phyloP scores from a whole-genome alignment of 1,140 invertebrate genomes.

The Nymphalis io region DNA sequence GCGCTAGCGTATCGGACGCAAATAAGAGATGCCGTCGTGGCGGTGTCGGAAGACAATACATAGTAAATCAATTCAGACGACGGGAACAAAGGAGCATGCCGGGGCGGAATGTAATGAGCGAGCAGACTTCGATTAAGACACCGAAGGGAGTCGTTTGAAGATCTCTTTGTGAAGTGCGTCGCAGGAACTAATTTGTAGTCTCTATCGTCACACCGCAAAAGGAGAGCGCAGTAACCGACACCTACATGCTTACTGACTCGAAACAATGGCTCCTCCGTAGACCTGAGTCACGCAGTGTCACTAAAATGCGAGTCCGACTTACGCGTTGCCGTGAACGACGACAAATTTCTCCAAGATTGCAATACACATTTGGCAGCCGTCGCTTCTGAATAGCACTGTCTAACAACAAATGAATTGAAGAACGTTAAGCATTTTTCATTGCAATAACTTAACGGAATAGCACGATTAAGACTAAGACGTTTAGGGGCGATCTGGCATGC shows the following conservation, averaged over 20 bases:
- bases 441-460: conserved; percentile 67
- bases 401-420: conserved; percentile 35
- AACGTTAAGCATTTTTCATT: conserved; percentile 55
- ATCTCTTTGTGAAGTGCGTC: conserved; percentile 47
- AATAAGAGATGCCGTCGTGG: conserved; percentile 47
- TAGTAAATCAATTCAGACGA: conserved; percentile 67
- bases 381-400: conserved; percentile 7
- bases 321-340: conserved; percentile 34
- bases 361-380: conserved; percentile 36
- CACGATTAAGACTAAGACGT: conserved; percentile 61
- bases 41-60: conserved; percentile 58
- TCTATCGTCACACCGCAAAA: conserved; percentile 50
- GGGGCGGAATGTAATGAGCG: conserved; percentile 60
- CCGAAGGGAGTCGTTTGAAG: conserved; percentile 53
- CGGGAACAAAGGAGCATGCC: conserved; percentile 57
- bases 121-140: conserved; percentile 60
- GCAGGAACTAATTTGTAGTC: conserved; percentile 67
- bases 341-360: conserved; percentile 48
- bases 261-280: conserved; percentile 50
- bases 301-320: conserved; percentile 39
- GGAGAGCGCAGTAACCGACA: conserved; percentile 51
- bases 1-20: conserved; percentile 46
- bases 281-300: conserved; percentile 46
- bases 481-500: conserved; percentile 51
- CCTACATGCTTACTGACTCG: conserved; percentile 65